Evolutionary conservation across 2,113 vertebrate genomes (phyloP), one percentile per base, ranked within the genome.

Genomic region (Anas platyrhynchos): DNA sequence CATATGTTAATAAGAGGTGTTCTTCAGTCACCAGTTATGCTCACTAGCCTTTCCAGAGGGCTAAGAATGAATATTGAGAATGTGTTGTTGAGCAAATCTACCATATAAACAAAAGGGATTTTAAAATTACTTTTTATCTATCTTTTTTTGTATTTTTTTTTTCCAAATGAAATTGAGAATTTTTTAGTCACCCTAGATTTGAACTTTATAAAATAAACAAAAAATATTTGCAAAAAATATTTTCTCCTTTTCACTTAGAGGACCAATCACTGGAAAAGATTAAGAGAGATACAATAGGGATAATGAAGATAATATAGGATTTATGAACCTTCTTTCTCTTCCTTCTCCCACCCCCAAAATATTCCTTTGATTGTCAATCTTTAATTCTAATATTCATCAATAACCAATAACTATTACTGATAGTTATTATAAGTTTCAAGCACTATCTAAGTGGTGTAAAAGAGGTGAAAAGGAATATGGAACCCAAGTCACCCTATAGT

Each of bases 1-100:
- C 13, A 2, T 4, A 23, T 7, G 5, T 12, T 91, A 31, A 20
- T 38, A 52, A 18, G 22, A 59, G 11, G 21, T 0, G 0, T 14
- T 66, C 38, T 73, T 46, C 29, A 16, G 16, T 16, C 31, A 16
- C 17, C 7, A 31, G 10, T 18, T 52, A 22, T 7, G 9, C 18
- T 72, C 46, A 14, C 9, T 44, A 34, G 2, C 16, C 18, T 52
- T 21, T 55, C 20, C 4, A 83, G 22, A 82, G 20, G 21, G 5
- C 2, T 61, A 16, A 68, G 31, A 41, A 54, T 36, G 50, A 73
- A 59, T 21, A 29, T 44, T 22, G 11, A 20, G 16, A 48, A 87
- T 52, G 11, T 76, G 13, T 6, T 71, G 11, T 18, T 17, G 44
- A 7, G 7, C 17, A 46, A 63, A 15, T 20, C 38, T 78, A 11